A percentile compares a stretch with the other conserved stretches of the same genome.
Evolutionary conservation across 1,140 invertebrate genomes (phyloP).

Genomic region (Scaptomyza hsui): DNA sequence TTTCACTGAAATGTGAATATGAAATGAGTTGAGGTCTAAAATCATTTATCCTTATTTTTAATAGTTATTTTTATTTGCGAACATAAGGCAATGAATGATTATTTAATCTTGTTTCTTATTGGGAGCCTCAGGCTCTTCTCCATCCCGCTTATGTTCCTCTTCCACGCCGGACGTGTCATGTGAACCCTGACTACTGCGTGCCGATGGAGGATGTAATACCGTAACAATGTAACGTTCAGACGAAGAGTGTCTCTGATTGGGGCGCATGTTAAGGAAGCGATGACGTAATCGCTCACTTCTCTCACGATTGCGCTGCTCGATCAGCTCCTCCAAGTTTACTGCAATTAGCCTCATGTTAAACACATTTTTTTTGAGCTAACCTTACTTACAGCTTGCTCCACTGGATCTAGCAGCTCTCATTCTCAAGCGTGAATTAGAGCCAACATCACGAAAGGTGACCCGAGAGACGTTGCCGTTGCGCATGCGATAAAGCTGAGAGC

Average conservation of each 20-base stretch:
- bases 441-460: not conserved
- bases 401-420: not conserved
- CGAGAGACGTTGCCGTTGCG: not conserved
- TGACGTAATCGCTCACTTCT: conserved; percentile 58
- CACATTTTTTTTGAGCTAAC: no score
- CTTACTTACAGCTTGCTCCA: conserved; percentile 10
- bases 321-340: conserved; percentile 62
- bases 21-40: not conserved
- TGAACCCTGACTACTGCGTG: not conserved
- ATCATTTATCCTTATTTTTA: no score
- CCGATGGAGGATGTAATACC: conserved; percentile 52
- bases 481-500: not conserved
- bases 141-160: conserved; percentile 3
- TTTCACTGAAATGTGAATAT: conserved; percentile 53
- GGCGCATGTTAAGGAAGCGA: conserved; percentile 51
- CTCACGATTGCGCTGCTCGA: conserved; percentile 57
- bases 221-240: conserved; percentile 51
- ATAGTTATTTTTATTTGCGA: not conserved
- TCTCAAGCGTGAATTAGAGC: not conserved
- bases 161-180: not conserved
- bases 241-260: conserved; percentile 25
- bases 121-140: conserved; percentile 6
- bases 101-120: conserved; percentile 13
- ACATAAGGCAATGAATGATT: no score
- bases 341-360: not conserved